A percentile compares a stretch with the other conserved stretches of the same genome.
Evolutionary conservation across 2,888 invertebrate genomes (phyloP).

Genomic region (Beris chalybata): DNA sequence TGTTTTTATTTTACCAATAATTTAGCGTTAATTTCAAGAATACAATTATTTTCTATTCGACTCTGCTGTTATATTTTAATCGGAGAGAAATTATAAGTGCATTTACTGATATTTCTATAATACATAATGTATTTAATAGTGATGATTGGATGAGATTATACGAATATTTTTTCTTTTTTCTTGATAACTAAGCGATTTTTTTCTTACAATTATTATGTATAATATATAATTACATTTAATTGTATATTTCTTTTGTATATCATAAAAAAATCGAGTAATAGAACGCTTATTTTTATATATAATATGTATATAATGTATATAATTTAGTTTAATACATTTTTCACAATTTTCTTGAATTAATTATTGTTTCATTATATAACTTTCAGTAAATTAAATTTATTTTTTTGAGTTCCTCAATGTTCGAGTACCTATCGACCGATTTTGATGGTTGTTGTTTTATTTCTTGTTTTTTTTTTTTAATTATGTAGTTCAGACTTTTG

Average conservation of each 20-base stretch:
- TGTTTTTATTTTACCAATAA: too few species aligned
- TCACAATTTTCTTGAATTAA: constrained; percentile 8
- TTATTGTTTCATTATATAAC: constrained; percentile 4
- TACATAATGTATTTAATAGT: too few species aligned
- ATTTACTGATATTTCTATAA: too few species aligned
- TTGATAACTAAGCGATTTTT: constrained; percentile 8
- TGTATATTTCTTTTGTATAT: constrained; percentile 35
- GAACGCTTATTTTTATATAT: constrained; percentile 36
- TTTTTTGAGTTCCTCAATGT: not conserved
- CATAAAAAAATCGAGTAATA: constrained; percentile 38
- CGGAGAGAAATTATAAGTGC: too few species aligned
- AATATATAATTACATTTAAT: constrained; percentile 7
- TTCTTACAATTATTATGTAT: constrained; percentile 11
- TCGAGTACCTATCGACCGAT: not conserved
- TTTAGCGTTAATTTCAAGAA: too few species aligned
- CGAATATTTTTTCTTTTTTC: too few species aligned
- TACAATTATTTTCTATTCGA: too few species aligned
- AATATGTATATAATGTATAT: constrained; percentile 31
- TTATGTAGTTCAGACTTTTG: constrained; percentile 13
- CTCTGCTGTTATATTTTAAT: too few species aligned
- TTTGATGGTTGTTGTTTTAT: constrained; percentile 4
- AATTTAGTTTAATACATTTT: constrained; percentile 21
- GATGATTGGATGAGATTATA: too few species aligned
- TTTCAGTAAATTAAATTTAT: not conserved
- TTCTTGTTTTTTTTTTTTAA: constrained; percentile 1